Evolutionary conservation across 2,113 vertebrate genomes (phyloP), one percentile per base, ranked within the genome.

Genomic region (Stigmatopora nigra): DNA sequence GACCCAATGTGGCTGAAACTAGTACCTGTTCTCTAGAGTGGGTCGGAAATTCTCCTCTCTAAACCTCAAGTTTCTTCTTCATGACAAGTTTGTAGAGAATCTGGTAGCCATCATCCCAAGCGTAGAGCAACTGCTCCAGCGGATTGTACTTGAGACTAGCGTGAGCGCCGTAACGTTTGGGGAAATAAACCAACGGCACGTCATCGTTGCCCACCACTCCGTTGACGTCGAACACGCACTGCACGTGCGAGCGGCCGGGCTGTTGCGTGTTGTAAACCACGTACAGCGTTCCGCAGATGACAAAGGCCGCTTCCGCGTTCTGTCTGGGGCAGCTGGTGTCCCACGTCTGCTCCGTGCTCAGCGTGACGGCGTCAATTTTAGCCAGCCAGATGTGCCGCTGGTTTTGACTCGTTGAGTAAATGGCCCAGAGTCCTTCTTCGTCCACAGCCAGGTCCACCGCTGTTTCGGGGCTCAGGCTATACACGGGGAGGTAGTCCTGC

Each of bases 61-160:
- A 92, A 45, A 91, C 79, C 44, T 91, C 90, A 9, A 90, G 75
- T 80, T 96, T 98, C 82, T 90, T 93, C 77, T 93, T 95, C 95
- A 99, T 92, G 81, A 87, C 89, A 62, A 99, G 92, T 83, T 94
- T 96, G 86, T 99, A 99, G 52, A 97, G 89, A 78, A 98, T 93
- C 88, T 99, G 97, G 86, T 98, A 98, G 63, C 97, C 96, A 0
- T 98, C 94, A 0, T 99, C 97, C 97, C 97, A 99, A 72, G 96
- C 96, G 0, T 98, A 98, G 53, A 98, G 87, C 81, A 96, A 92
- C 81, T 93, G 91, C 86, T 98, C 95, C 0, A 72, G 85, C 7
- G 95, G 95, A 78, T 89, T 97, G 80, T 99, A 99, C 86, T 97
- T 97, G 75, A 99, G 89, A 77, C 95, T 94, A 74, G 96, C 89